phyloP scores from a whole-genome alignment of 2,888 invertebrate species.

The Reticulitermes lucifugus region DNA sequence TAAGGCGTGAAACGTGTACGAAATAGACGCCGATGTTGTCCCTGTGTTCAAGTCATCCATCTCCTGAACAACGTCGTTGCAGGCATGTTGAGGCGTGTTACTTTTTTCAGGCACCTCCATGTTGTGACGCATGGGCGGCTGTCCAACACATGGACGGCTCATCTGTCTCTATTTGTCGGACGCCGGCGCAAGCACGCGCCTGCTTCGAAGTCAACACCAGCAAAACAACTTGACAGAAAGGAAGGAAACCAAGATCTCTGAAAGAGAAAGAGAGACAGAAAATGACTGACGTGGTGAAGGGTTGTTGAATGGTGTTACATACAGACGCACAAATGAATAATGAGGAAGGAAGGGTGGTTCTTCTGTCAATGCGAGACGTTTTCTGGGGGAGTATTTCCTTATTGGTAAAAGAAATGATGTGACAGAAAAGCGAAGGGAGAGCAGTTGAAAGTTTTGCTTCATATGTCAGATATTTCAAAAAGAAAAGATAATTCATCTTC shows the following conservation, averaged over 20 bases:
- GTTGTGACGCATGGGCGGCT: background rate
- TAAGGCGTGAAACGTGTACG: too few species aligned
- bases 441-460: slow-evolving; percentile 7
- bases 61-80: too few species aligned
- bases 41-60: too few species aligned
- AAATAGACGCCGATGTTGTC: too few species aligned
- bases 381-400: slow-evolving; percentile 5
- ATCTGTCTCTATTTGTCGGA: slow-evolving; percentile 29
- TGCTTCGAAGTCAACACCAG: slow-evolving; percentile 9
- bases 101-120: too few species aligned
- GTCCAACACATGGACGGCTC: slow-evolving; percentile 22
- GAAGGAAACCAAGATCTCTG: background rate
- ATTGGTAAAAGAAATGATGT: slow-evolving; percentile 23
- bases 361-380: slow-evolving; percentile 1
- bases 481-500: slow-evolving; percentile 3
- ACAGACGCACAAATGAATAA: slow-evolving; percentile 11
- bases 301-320: slow-evolving; percentile 5
- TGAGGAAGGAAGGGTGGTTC: slow-evolving; percentile 12
- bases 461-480: slow-evolving; percentile 8
- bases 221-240: slow-evolving; percentile 11
- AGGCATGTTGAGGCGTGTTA: too few species aligned
- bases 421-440: background rate
- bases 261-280: background rate
- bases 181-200: background rate
- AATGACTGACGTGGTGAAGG: background rate